A percentile compares a stretch with the other conserved stretches of the same genome.
These are phyloP conservation scores for Troilus luridus DNA, from an alignment of 2,888 invertebrate species.

Conservation along the genomic window DNA sequence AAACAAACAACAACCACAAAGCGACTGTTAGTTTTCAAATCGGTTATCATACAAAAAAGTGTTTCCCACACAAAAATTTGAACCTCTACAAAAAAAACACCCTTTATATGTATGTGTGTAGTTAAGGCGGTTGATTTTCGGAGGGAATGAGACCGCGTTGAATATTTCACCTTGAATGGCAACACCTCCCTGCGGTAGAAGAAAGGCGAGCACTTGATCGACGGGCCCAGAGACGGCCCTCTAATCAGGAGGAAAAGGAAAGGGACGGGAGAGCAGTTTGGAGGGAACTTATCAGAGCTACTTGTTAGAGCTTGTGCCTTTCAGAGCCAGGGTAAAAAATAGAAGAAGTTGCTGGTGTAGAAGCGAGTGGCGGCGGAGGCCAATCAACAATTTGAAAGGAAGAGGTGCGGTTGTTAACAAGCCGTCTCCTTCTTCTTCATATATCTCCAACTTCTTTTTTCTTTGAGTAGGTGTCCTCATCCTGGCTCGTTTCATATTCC, in stretches of 20 bases:
- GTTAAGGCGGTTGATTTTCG: too few species aligned
- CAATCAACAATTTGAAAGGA: slow-evolving; percentile 22
- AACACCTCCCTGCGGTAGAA: neutral
- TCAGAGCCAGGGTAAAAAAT: neutral
- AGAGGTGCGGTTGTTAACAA: neutral
- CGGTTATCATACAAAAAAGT: too few species aligned
- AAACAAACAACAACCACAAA: too few species aligned
- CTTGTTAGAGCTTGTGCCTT: slow-evolving; percentile 1
- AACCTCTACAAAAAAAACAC: too few species aligned
- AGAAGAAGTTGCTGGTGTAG: too few species aligned
- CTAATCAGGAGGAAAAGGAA: slow-evolving; percentile 25
- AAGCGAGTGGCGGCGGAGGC: neutral
- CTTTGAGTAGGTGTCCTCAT: neutral
- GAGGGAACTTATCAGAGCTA: slow-evolving; percentile 30
- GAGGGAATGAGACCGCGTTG: neutral
- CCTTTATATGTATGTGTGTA: too few species aligned
- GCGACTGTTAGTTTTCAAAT: too few species aligned
- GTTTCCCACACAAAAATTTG: too few species aligned
- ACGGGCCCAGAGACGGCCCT: neutral
- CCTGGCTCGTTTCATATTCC: neutral
- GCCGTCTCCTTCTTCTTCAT: neutral
- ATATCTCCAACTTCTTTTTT: neutral
- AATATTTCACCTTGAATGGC: neutral
- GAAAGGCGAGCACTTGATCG: neutral
- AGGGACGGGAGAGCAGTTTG: slow-evolving; percentile 1